These are phyloP conservation scores for Paedocypris micromegethes DNA, from an alignment of 2,797 vertebrate genomes.

Conservation along the genomic window DNA sequence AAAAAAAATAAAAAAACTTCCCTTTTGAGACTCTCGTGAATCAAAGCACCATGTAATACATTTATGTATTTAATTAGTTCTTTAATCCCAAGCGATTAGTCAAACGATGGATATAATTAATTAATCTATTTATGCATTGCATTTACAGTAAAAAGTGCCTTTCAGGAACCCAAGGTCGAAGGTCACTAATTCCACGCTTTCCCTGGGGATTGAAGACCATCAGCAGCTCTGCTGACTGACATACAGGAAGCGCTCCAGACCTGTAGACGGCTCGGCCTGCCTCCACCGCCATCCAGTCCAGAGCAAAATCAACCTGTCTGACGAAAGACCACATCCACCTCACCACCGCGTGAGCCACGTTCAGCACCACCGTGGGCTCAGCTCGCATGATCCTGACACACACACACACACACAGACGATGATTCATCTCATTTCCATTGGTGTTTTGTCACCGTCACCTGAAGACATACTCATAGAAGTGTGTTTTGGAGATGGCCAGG, in stretches of 20 bases:
- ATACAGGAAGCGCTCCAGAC: conserved; percentile 53
- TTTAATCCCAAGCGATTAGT: no score
- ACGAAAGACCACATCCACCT: conserved; percentile 84
- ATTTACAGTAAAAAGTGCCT: no score
- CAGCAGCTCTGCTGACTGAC: background rate
- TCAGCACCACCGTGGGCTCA: conserved; percentile 81
- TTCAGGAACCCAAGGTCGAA: no score
- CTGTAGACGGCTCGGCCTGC: conserved; percentile 89
- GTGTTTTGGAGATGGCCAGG: conserved; percentile 85
- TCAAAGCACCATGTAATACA: no score
- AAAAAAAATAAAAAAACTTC: no score
- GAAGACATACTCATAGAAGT: conserved; percentile 84
- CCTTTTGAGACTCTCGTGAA: no score
- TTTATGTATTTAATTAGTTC: no score
- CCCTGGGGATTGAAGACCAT: no score
- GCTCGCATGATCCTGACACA: conserved; percentile 83
- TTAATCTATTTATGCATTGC: no score
- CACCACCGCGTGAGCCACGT: conserved; percentile 84
- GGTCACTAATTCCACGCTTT: no score
- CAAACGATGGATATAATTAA: no score
- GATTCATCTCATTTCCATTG: no score
- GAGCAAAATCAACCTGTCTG: conserved; percentile 89
- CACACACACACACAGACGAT: conserved; percentile 8
- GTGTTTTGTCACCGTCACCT: background rate
- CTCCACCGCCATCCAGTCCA: conserved; percentile 97